Base-by-base conservation (phyloP, 2,888 invertebrate genomes). In the Cancer borealis region DNA sequence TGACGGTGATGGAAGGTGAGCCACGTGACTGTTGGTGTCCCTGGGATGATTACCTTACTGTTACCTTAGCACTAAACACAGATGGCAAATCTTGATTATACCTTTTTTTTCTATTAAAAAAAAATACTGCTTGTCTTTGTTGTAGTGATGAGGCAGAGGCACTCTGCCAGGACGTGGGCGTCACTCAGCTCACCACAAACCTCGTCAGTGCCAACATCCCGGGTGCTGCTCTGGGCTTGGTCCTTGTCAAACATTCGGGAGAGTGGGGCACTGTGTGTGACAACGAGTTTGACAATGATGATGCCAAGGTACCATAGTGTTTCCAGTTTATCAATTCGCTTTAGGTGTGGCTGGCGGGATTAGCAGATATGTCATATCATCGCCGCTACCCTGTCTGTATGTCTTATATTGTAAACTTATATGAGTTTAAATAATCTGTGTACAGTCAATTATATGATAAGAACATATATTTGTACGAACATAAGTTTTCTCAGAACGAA, bases 181-280 rank as follows among this genome's bases (percentile, higher is more conserved):
- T 92, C 54, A 92, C 95, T 4, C 30, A 93, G 30, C 79, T 95
- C 30, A 79, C 46, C 17, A 21, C 66, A n/a, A 66, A 66, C 79
- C 46, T 46, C 89, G 88, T 49, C 5, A 21, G 17, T 17, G 88
- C 79, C n/a, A 92, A 89, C 66, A 66, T 93, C 3, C 94, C 94
- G 8, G 90, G 93, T 0, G 93, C 88, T 17, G 93, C 92, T n/a
- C 47, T 93, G 60, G 95, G 95, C 0, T 79, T 90, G 10, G 87
- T 95, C 45, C 92, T 96, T 95, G 96, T 97, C 45, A 96, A 96
- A 21, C 95, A 96, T 39, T 96, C 96, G 93, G 96, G 96, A 8
- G 95, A 96, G 45, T 96, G 96, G 96, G 97, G 97, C 60, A 96
- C 97, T 0, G 96, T 97, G 10, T 97, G 97, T 96, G 96, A 96